Conservation (phyloP, 2,797 vertebrate genomes). For the Falco peregrinus region DNA sequence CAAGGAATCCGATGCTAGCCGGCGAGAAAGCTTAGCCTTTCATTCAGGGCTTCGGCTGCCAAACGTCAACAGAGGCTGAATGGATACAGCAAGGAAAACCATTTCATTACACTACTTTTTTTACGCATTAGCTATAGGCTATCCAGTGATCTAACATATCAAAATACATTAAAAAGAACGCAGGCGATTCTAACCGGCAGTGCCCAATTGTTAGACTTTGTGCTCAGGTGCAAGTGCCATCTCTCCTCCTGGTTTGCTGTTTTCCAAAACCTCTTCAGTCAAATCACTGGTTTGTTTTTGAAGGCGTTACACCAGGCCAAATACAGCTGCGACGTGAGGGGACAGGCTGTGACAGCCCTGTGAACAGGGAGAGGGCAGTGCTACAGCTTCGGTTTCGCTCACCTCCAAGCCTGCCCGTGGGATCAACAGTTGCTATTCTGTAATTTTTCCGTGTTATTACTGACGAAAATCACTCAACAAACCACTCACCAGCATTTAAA, state of each 20-base stretch:
- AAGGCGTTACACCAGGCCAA: not conserved
- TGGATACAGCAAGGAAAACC: rapidly evolving
- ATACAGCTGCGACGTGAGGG: rapidly evolving
- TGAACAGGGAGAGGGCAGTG: not conserved
- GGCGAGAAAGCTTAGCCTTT: not conserved
- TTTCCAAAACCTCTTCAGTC: slow-evolving; percentile 19
- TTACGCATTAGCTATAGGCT: not conserved
- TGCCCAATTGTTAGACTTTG: not conserved
- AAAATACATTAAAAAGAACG: not conserved
- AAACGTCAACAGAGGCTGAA: not conserved
- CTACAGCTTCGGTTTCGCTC: not conserved
- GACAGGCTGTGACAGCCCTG: rapidly evolving
- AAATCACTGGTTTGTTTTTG: not conserved
- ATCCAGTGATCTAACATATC: not conserved
- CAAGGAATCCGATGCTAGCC: slow-evolving; percentile 17
- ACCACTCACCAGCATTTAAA: not conserved
- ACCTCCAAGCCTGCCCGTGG: not conserved
- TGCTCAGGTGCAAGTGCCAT: not conserved
- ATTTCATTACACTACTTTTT: not conserved
- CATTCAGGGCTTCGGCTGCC: not conserved
- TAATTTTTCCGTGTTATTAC: not conserved
- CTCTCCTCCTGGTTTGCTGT: slow-evolving; percentile 22
- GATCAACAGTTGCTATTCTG: not conserved
- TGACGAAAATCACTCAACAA: not conserved
- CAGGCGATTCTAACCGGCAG: not conserved